Base-by-base conservation (phyloP, 2,888 invertebrate genomes). In the Nasonia oneida region DNA sequence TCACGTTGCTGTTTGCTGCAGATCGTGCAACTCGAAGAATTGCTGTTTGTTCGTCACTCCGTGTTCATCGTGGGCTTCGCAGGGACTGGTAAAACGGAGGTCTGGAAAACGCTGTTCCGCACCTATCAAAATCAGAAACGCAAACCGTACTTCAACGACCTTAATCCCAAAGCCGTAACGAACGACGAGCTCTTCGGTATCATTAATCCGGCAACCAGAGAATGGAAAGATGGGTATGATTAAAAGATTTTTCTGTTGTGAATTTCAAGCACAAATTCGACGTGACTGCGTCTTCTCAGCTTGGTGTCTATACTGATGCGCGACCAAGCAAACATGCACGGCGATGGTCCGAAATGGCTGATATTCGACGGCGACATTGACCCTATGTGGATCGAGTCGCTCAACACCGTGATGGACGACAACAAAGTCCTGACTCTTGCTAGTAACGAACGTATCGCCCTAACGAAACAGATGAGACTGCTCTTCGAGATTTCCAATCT, bases 301-400 rank as follows among this genome's bases (percentile, higher is more conserved):
- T 94, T 99, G 79, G 97, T 99, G 92, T 98, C 98, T 0, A 96
- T 97, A 0, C 95, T 98, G 82, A 98, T 99, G 97, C 94, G 99
- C 88, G 98, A 99, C 92, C 97, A 98, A 94, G 98, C 98, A 0
- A 98, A 98, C 93, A 95, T 98, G 95, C 94, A 96, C 0, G 97
- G 97, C 0, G 96, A 97, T 90, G 96, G 97, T 0, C 97, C 97
- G 0, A 98, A 98, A 92, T 99, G 99, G 99, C 98, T 99, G 90
- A 97, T 99, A 12, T 95, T 98, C 75, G 99, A 99, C 93, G 98
- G 99, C 29, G 98, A 99, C 92, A 98, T 99, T 89, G 98, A 99
- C 94, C 98, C 98, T 1, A 98, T 98, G 98, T 99, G 98, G 99
- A 99, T 99, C 91, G 98, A 99, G 94, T 98, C 98, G 53, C 95